Conservation (phyloP, 2,797 vertebrate genomes). For the Enteromius trimaculatus region DNA sequence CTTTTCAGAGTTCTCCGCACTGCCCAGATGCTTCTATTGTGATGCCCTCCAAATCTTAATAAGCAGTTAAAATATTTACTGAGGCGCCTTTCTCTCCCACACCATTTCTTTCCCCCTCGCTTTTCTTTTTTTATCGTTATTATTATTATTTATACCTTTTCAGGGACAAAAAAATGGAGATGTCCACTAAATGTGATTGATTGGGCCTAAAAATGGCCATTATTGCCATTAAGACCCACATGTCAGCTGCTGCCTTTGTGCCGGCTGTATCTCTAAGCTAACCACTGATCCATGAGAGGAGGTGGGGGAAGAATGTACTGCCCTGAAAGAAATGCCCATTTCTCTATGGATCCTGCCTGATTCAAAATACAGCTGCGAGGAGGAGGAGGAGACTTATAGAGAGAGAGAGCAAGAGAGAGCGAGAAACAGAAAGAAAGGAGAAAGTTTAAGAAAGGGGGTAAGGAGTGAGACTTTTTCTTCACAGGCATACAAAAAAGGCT, state of each 20-base stretch:
- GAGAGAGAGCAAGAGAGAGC: slow-evolving; percentile 69
- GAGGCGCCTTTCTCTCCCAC: slow-evolving; percentile 76
- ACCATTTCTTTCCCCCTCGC: slow-evolving; percentile 33
- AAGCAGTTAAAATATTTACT: slow-evolving; percentile 99
- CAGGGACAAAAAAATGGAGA: slow-evolving; percentile 97
- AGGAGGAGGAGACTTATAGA: slow-evolving; percentile 63
- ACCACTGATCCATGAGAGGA: slow-evolving; percentile 99
- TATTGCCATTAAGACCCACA: slow-evolving; percentile 96
- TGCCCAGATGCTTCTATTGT: slow-evolving; percentile 99
- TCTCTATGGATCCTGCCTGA: slow-evolving; percentile 92
- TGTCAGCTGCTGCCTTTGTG: slow-evolving; percentile 97
- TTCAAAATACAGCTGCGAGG: slow-evolving; percentile 93
- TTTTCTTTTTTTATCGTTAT: slow-evolving; percentile 77
- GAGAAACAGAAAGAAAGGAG: slow-evolving; percentile 60
- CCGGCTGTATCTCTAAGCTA: slow-evolving; percentile 96
- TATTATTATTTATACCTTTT: slow-evolving; percentile 99
- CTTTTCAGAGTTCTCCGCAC: slow-evolving; percentile 82
- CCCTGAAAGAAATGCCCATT: slow-evolving; percentile 88
- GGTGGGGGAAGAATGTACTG: slow-evolving; percentile 92
- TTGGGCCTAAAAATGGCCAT: slow-evolving; percentile 99
- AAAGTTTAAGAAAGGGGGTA: slow-evolving; percentile 69
- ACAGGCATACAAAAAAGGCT: slow-evolving; percentile 64
- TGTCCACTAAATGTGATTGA: slow-evolving; percentile 99
- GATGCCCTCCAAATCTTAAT: slow-evolving; percentile 90
- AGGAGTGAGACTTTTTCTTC: slow-evolving; percentile 65